Evolutionary conservation across 35 echinoderm and acorn worm genomes (phyloP).

Genomic region (Hemicentrotus pulcherrimus): DNA sequence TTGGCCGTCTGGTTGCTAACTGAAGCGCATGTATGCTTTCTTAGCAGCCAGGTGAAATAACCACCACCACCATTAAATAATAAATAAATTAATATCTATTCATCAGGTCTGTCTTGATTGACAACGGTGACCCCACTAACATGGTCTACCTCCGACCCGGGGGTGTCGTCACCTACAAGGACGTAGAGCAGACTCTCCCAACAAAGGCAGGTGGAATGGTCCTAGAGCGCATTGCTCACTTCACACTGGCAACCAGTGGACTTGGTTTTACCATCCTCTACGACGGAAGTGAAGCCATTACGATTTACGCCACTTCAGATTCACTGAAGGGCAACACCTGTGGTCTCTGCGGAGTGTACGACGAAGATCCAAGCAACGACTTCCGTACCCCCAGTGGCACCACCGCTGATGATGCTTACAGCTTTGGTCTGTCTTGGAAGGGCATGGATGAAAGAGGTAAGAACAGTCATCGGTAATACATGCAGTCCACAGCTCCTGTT

Average conservation of each 20-base stretch:
- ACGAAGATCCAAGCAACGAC: conserved; percentile 66
- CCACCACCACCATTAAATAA: too few species aligned
- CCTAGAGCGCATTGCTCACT: conserved; percentile 60
- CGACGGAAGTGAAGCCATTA: conserved; percentile 58
- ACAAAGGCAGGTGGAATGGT: conserved; percentile 53
- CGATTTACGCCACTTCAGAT: conserved; percentile 58
- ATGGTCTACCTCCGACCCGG: conserved; percentile 52
- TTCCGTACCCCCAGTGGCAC: conserved; percentile 36
- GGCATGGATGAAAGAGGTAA: conserved; percentile 42
- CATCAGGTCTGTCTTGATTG: conserved; percentile 51
- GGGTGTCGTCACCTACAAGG: conserved; percentile 17
- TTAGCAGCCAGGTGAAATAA: too few species aligned
- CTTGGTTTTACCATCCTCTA: conserved; percentile 70
- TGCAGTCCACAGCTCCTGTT: background rate
- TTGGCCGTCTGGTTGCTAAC: too few species aligned
- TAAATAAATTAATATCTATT: too few species aligned
- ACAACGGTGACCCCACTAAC: conserved; percentile 52
- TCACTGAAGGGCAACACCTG: conserved; percentile 45
- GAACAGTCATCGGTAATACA: background rate
- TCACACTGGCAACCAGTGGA: conserved; percentile 75
- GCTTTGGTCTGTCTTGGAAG: conserved; percentile 70
- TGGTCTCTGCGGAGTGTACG: conserved; percentile 80
- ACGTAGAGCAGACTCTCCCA: conserved; percentile 38
- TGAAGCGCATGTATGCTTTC: too few species aligned
- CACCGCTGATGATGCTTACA: conserved; percentile 51